Base-by-base conservation (phyloP, 64 coral and sea anemone species). In the Dendrophyllia cribrosa region DNA sequence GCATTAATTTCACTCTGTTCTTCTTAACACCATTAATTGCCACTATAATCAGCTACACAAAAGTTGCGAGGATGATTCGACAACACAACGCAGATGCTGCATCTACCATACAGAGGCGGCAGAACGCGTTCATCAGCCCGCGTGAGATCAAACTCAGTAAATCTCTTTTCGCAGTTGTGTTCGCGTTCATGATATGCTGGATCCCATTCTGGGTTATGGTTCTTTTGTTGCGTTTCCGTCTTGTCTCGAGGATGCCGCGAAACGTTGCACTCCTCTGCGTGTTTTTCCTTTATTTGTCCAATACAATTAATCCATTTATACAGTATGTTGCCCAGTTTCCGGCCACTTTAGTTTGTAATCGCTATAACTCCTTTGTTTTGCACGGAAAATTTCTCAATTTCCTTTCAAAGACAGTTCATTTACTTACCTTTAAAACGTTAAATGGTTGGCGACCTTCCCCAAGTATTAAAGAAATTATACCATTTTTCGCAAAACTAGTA, bases 101-200 rank as follows among this genome's bases (percentile, higher is more conserved):
- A 1, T 7, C 72, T 51, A 17, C 34, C 72, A 4, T 49, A 17
- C 43, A 50, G 5, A 50, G 45, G 5, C 11, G 16, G 14, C 72
- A 50, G 0, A 50, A 50, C 19, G 19, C 44, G 3, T 1, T 2
- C 7, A 48, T 50, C 46, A 75, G 44, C 19, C 4, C 6, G 3
- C 72, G 48, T 14, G 72, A 75, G 48, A 75, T 75, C 14, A 75
- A 75, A 17, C 16, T 75, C 5, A 75, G 72, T 19, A 75, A 75
- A 15, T 75, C 72, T 17, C 72, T 75, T 4, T 75, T 75, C 8
- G 72, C 72, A 75, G 72, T 75, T 51, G 72, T 75, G 0, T 75
- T 75, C 34, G 72, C 72, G 0, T 75, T 75, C 20, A 75, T 75
- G 72, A 50, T 75, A 3, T 75, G 72, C 45, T 75, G 72, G 72